Base-by-base conservation (phyloP, 2,113 vertebrate species). In the Spilogale gracilis region DNA sequence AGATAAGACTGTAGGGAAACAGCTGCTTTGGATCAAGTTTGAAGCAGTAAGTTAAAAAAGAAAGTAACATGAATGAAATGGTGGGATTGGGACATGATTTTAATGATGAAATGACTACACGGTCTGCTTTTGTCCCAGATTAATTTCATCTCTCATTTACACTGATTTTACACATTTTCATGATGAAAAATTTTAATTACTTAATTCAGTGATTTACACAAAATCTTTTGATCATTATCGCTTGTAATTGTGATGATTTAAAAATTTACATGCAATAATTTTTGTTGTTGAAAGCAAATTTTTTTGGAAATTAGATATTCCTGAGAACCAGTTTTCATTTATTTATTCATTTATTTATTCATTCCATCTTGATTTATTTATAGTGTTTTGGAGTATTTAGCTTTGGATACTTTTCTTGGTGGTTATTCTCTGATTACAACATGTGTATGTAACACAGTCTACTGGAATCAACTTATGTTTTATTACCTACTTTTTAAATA, bases 1-100 rank as follows among this genome's bases (percentile, higher is more conserved):
- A 95, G 96, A 94, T 96, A 97, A 97, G 96, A 94, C 74, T 92
- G 89, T 96, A 95, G 94, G 95, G 96, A 96, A 96, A 84, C 95
- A 97, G 97, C 97, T 98, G 97, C 93, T 97, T 95, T 94, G 97
- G 94, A 97, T 98, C 96, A 92, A 76, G 85, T 90, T 85, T 82
- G 65, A 95, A 74, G 83, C 60, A 82, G 87, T 97, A 97, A 98
- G 96, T 98, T 88, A 80, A 87, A 92, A 92, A 65, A 80, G 94
- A 84, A 94, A 48, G 65, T 65, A 91, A 85, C 38, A 4, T 78
- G 60, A 95, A 90, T 94, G 96, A 97, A 91, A 87, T 65, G 86
- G 60, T 65, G 38, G 50, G 32, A 60, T 88, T 71, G 71, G 30
- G 73, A 76, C 69, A 30, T 38, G n/a, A 80, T 81, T 25, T 50